Conservation (phyloP, 2,113 vertebrate species). For the Apistogramma diplotaenia region DNA sequence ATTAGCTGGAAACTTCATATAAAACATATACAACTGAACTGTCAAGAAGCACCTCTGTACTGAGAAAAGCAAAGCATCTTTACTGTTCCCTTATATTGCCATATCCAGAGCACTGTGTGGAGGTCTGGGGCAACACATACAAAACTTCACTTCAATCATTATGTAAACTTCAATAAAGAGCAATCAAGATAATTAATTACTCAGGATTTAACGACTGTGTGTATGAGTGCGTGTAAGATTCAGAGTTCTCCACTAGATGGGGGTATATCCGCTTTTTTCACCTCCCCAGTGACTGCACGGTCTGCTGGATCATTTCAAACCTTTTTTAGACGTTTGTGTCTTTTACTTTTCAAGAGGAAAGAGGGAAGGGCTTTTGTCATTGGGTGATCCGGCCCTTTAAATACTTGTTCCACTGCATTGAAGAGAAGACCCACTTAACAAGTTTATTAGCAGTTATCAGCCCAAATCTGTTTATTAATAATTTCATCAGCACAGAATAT, state of each 20-base stretch:
- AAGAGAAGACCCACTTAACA: not conserved
- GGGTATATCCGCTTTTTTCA: not conserved
- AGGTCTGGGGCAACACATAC: too few relatives aligned
- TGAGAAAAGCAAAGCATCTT: too few relatives aligned
- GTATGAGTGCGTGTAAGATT: not conserved
- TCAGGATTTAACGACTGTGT: too few relatives aligned
- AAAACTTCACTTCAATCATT: too few relatives aligned
- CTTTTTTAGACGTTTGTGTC: not conserved
- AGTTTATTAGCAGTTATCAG: not conserved
- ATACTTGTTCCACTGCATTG: not conserved
- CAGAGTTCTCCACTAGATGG: slow-evolving; percentile 19
- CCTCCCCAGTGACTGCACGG: not conserved
- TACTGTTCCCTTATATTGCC: too few relatives aligned
- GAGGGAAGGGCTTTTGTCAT: not conserved
- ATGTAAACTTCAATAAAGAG: too few relatives aligned
- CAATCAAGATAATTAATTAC: too few relatives aligned
- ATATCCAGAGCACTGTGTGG: too few relatives aligned
- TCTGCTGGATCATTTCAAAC: not conserved
- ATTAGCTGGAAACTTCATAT: too few relatives aligned
- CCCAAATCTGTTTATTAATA: not conserved
- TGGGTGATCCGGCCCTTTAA: not conserved
- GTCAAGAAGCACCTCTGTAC: too few relatives aligned
- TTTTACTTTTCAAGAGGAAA: not conserved
- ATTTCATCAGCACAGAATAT: too few relatives aligned
- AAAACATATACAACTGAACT: too few relatives aligned